Conservation (phyloP, 2,113 vertebrate genomes). For the Sceloporus tristichus region DNA sequence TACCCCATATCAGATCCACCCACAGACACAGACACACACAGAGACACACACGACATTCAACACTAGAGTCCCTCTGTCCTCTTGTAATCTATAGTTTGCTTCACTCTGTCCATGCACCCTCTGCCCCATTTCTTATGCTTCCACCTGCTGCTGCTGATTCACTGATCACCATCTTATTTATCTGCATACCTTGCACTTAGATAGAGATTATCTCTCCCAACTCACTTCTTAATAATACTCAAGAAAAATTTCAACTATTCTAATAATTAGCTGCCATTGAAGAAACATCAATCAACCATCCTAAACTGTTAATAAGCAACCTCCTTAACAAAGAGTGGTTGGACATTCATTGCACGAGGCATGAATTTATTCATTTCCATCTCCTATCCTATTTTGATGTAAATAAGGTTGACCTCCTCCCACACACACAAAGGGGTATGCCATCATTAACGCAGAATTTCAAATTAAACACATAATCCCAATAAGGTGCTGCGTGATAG, state of each 20-base stretch:
- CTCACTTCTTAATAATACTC: neutral
- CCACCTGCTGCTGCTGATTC: too few species aligned
- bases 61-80: too few species aligned
- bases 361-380: constrained; percentile 42
- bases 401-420: constrained; percentile 45
- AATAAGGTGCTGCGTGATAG: constrained; percentile 51
- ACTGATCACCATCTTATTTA: too few species aligned
- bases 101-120: too few species aligned
- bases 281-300: neutral
- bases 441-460: constrained; percentile 63
- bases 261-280: neutral
- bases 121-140: too few species aligned
- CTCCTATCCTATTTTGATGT: constrained; percentile 43
- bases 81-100: too few species aligned
- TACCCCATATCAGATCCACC: neutral
- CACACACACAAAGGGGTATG: neutral
- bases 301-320: neutral
- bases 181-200: neutral
- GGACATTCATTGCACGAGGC: constrained; percentile 8
- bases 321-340: neutral
- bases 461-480: constrained; percentile 50
- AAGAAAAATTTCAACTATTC: neutral
- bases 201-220: neutral
- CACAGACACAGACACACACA: too few species aligned
- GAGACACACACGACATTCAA: too few species aligned